phyloP scores from a whole-genome alignment of 1,140 invertebrate genomes.

The Drosophila takahashii region DNA sequence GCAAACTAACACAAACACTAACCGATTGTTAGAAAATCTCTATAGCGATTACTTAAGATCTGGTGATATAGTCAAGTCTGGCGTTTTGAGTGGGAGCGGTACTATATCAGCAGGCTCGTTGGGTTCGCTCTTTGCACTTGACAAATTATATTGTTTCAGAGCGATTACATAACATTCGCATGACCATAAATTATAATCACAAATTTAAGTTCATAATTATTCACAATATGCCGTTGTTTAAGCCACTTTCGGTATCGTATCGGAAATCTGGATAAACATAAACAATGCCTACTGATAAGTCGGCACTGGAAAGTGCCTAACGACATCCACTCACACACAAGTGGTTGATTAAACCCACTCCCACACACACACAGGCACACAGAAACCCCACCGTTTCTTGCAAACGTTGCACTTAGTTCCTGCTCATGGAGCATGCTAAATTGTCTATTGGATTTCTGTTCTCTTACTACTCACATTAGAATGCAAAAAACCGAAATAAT shows the following conservation, averaged over 20 bases:
- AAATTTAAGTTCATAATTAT: slow-evolving; percentile 31
- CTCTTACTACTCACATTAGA: slow-evolving; percentile 34
- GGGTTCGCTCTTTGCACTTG: slow-evolving; percentile 58
- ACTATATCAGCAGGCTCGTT: slow-evolving; percentile 35
- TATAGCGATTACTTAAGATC: slow-evolving; percentile 61
- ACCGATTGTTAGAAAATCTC: slow-evolving; percentile 34
- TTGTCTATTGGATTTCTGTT: neutral
- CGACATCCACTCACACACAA: slow-evolving; percentile 22
- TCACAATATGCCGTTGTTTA: slow-evolving; percentile 9
- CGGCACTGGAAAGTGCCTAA: slow-evolving; percentile 38
- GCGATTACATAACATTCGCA: slow-evolving; percentile 66
- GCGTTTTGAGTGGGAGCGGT: slow-evolving; percentile 25
- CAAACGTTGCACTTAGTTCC: slow-evolving; percentile 26
- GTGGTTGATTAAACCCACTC: slow-evolving; percentile 9
- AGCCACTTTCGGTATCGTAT: slow-evolving; percentile 11
- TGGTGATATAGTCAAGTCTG: slow-evolving; percentile 47
- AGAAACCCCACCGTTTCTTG: neutral
- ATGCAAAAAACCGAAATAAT: slow-evolving; percentile 19
- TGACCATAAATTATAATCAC: slow-evolving; percentile 39
- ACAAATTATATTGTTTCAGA: slow-evolving; percentile 35
- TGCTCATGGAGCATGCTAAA: slow-evolving; percentile 5
- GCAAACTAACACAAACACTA: slow-evolving; percentile 15
- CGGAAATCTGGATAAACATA: slow-evolving; percentile 64
- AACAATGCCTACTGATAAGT: slow-evolving; percentile 70
- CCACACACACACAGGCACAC: neutral